These are phyloP conservation scores for Bradynema listronoti DNA, from an alignment of 1,140 invertebrate species.

Conservation along the genomic window DNA sequence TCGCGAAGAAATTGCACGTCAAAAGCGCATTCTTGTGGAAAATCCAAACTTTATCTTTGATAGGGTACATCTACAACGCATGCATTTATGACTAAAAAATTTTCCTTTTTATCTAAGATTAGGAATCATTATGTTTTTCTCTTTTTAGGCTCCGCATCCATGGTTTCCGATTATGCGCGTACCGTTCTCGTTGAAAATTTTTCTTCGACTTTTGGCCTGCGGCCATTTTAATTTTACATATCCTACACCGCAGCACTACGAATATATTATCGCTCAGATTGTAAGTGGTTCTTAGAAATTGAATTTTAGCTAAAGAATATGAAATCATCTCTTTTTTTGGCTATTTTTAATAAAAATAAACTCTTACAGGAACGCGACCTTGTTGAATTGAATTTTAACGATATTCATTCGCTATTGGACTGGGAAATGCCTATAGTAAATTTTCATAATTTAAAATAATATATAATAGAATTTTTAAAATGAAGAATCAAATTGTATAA, in stretches of 20 bases:
- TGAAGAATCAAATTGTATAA: too few relatives aligned
- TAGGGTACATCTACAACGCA: too few relatives aligned
- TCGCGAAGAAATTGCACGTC: neutral
- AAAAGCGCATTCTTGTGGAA: neutral
- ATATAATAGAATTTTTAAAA: too few relatives aligned
- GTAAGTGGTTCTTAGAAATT: neutral
- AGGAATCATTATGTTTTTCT: too few relatives aligned
- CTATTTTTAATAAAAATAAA: neutral
- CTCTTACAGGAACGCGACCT: neutral
- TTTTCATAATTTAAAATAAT: too few relatives aligned
- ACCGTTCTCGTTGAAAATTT: neutral
- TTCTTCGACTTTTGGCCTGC: neutral
- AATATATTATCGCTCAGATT: neutral
- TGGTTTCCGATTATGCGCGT: neutral
- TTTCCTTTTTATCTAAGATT: too few relatives aligned
- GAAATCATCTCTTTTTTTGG: neutral
- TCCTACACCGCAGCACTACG: too few relatives aligned
- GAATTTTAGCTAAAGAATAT: neutral
- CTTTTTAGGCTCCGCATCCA: neutral
- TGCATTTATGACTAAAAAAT: too few relatives aligned
- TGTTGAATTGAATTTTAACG: neutral
- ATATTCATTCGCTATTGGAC: neutral
- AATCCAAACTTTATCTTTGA: neutral
- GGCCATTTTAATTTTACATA: too few relatives aligned
- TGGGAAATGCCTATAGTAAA: neutral